A percentile compares a stretch with the other conserved stretches of the same genome.
Evolutionary conservation across 2,797 vertebrate species (phyloP).

Genomic region (Amphiprion clarkii): DNA sequence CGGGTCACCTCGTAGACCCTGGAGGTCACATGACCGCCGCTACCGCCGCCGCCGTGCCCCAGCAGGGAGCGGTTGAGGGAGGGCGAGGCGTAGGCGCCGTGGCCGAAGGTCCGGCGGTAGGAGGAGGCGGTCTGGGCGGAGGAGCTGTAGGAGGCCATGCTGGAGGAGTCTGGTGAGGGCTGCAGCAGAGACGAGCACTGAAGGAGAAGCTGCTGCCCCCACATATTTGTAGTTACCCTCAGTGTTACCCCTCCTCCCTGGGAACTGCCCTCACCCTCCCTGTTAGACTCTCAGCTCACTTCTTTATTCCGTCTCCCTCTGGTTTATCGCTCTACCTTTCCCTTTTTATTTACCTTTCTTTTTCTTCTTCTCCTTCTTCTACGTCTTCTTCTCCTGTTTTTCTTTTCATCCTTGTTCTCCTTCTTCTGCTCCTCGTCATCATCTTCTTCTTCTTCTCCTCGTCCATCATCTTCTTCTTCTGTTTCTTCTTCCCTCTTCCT

Average conservation of each 20-base stretch:
- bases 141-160: conserved; percentile 83
- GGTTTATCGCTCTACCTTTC: not conserved
- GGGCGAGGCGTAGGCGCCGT: conserved; percentile 90
- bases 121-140: conserved; percentile 90
- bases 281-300: not conserved
- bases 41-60: conserved; percentile 81
- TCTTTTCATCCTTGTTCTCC: too few relatives aligned
- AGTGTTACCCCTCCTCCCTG: conserved; percentile 23
- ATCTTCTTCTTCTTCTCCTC: too few relatives aligned
- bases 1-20: conserved; percentile 93
- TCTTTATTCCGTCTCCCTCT: not conserved
- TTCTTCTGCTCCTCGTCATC: too few relatives aligned
- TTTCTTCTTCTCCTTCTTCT: not conserved
- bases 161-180: conserved; percentile 79
- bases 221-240: conserved; percentile 78
- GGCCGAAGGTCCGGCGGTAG: conserved; percentile 92
- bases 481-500: not conserved
- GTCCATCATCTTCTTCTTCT: not conserved
- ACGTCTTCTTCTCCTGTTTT: too few relatives aligned
- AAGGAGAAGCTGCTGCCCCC: conserved; percentile 23
- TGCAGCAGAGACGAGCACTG: conserved; percentile 65
- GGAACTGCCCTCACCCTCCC: conserved; percentile 8
- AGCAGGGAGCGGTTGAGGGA: conserved; percentile 86
- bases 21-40: conserved; percentile 79
- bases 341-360: not conserved